phyloP scores from a whole-genome alignment of 2,113 vertebrate species.

The Nansenia antarctica region DNA sequence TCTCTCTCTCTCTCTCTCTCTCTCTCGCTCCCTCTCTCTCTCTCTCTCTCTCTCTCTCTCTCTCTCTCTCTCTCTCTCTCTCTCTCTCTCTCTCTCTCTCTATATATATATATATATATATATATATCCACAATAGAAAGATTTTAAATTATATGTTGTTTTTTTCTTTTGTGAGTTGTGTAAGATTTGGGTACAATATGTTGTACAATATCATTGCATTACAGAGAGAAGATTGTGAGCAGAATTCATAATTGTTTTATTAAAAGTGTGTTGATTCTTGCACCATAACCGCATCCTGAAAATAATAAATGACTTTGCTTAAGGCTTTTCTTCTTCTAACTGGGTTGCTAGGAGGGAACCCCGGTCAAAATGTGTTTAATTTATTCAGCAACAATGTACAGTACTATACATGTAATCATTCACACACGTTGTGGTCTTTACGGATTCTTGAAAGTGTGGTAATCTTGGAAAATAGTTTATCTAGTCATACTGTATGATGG shows the following conservation, averaged over 20 bases:
- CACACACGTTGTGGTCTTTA: slow-evolving; percentile 33
- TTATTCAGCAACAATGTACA: slow-evolving; percentile 44
- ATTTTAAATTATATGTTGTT: background rate
- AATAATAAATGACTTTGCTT: slow-evolving; percentile 50
- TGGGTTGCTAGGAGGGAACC: slow-evolving; percentile 57
- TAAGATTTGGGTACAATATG: slow-evolving; percentile 25
- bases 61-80: slow-evolving; percentile 68
- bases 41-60: slow-evolving; percentile 33
- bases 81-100: too few relatives aligned
- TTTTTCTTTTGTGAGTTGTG: slow-evolving; percentile 22
- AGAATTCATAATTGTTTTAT: slow-evolving; percentile 46
- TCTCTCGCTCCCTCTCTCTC: too few relatives aligned
- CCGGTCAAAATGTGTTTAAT: slow-evolving; percentile 59
- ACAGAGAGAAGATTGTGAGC: background rate
- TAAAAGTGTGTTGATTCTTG: slow-evolving; percentile 15
- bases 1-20: too few relatives aligned
- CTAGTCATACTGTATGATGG: too few relatives aligned
- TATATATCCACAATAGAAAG: background rate
- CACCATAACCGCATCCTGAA: slow-evolving; percentile 34
- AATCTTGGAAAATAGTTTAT: too few relatives aligned
- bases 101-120: too few relatives aligned
- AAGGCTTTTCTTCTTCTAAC: slow-evolving; percentile 56
- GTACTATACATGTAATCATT: slow-evolving; percentile 58
- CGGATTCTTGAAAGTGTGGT: background rate
- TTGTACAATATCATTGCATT: too few relatives aligned